A percentile compares a stretch with the other conserved stretches of the same genome.
Evolutionary conservation across 1,140 invertebrate species (phyloP).

Genomic region (Lepidurus packardi): DNA sequence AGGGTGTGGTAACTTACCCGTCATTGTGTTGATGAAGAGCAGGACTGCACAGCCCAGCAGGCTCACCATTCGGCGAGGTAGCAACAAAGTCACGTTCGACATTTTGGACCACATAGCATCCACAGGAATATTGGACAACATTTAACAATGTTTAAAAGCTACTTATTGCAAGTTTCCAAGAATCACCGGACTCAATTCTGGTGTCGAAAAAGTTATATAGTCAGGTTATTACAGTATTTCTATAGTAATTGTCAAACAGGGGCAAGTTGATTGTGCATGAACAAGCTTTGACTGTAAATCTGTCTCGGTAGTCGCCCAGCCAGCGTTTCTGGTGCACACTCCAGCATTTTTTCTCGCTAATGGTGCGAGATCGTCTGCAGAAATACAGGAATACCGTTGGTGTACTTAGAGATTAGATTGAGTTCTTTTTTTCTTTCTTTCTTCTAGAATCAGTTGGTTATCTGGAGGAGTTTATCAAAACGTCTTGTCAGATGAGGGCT

Average conservation of each 20-base stretch:
- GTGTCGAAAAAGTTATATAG: background rate
- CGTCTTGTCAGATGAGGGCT: constrained; percentile 10
- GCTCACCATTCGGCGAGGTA: background rate
- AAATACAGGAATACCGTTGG: background rate
- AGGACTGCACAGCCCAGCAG: background rate
- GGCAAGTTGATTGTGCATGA: constrained; percentile 4
- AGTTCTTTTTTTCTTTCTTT: no score
- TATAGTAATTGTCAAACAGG: constrained; percentile 22
- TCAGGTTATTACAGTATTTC: background rate
- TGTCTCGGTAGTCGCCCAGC: background rate
- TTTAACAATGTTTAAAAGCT: background rate
- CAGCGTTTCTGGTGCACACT: background rate
- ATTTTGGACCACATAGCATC: background rate
- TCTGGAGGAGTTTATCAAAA: background rate
- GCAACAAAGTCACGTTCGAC: background rate
- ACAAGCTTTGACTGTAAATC: background rate
- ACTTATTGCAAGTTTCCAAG: background rate
- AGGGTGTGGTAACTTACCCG: constrained; percentile 14
- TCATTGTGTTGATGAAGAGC: constrained; percentile 19
- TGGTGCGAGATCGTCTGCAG: background rate
- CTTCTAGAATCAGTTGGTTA: background rate
- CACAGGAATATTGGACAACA: constrained; percentile 7
- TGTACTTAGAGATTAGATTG: no score
- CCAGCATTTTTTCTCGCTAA: constrained; percentile 14
- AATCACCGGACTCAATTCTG: background rate